These are phyloP conservation scores for Apotomis betuletana DNA, from an alignment of 2,888 invertebrate species.

Conservation along the genomic window DNA sequence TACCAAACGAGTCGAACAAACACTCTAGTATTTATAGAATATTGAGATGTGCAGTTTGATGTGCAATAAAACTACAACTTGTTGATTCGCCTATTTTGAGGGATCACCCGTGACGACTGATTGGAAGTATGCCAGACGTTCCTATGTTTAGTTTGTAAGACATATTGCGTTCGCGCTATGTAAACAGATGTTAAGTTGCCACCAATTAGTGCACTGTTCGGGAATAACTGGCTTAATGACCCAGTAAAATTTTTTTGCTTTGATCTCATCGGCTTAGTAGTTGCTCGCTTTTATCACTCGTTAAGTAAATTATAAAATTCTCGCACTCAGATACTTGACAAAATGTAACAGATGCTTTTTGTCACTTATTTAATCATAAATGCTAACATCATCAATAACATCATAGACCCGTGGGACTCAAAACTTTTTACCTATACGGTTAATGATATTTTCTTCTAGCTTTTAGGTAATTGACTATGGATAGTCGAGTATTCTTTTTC, in stretches of 20 bases:
- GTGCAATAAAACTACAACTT: conserved; percentile 56
- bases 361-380: no score
- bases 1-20: background rate
- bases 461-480: no score
- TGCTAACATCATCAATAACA: no score
- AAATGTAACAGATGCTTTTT: no score
- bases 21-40: conserved; percentile 15
- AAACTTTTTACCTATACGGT: no score
- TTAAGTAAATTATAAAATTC: no score
- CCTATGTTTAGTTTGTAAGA: conserved; percentile 52
- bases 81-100: conserved; percentile 61
- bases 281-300: no score
- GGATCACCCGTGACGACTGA: conserved; percentile 51
- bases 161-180: conserved; percentile 46
- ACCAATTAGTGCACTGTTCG: conserved; percentile 4
- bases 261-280: no score
- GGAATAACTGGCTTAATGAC: background rate
- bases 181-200: conserved; percentile 43
- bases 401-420: no score
- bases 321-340: no score
- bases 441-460: no score
- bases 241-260: background rate
- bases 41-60: conserved; percentile 41
- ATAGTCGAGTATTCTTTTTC: no score
- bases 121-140: conserved; percentile 64